Percentiles rank a stretch among this genome's conserved stretches.
These are phyloP conservation scores for Bruchidius siliquastri DNA, from an alignment of 2,888 invertebrate genomes.

Conservation along the genomic window DNA sequence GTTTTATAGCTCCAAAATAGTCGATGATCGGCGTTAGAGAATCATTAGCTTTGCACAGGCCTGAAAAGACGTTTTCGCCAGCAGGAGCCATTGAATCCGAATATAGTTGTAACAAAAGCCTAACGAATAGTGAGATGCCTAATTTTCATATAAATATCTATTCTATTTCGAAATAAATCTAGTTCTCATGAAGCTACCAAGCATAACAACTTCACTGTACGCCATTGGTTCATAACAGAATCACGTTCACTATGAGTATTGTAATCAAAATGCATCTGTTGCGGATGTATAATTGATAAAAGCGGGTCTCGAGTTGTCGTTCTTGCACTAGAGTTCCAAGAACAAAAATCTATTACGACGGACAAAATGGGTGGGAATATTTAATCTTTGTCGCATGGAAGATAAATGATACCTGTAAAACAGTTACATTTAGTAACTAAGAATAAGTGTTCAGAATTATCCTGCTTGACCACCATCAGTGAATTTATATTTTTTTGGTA, in stretches of 20 bases:
- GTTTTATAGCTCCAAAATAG: no score
- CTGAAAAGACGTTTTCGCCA: no score
- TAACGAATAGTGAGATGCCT: no score
- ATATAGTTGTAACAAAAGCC: no score
- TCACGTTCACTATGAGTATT: neutral
- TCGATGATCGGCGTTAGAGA: no score
- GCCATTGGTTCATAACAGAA: neutral
- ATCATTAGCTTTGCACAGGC: no score
- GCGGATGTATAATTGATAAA: neutral
- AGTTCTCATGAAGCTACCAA: no score
- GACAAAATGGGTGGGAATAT: neutral
- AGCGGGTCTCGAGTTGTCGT: neutral
- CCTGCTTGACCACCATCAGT: no score
- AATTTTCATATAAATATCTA: no score
- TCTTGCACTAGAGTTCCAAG: neutral
- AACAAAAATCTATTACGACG: neutral
- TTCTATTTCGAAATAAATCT: no score
- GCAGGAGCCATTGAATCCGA: no score
- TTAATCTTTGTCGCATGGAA: conserved; percentile 2
- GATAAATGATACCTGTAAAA: neutral
- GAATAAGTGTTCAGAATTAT: neutral
- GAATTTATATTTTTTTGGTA: no score
- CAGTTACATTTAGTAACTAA: neutral
- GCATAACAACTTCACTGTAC: neutral
- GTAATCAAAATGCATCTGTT: neutral